A percentile compares a stretch with the other conserved stretches of the same genome.
Conservation (phyloP, 1,140 invertebrate species). For the Scaptomyza graminum region DNA sequence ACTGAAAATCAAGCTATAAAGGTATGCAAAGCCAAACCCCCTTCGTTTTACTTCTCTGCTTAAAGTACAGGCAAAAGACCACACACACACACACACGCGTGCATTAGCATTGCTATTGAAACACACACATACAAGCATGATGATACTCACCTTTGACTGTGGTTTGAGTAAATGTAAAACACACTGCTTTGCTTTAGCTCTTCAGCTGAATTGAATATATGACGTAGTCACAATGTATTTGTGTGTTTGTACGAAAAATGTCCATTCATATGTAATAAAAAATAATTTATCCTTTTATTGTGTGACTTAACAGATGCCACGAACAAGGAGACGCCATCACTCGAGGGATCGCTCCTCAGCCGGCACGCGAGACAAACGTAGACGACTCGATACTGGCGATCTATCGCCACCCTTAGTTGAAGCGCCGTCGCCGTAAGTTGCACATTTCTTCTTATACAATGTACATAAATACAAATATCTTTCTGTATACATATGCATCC, state of each 20-base stretch:
- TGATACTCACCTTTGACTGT: slow-evolving; percentile 36
- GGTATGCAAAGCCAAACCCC: slow-evolving; percentile 43
- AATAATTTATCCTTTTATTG: slow-evolving; percentile 27
- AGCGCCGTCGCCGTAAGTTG: slow-evolving; percentile 78
- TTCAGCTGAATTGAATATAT: slow-evolving; percentile 5
- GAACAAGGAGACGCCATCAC: slow-evolving; percentile 90
- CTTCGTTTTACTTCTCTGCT: not conserved
- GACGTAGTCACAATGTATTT: slow-evolving; percentile 21
- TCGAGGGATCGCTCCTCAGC: slow-evolving; percentile 86
- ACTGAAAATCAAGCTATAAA: slow-evolving; percentile 46
- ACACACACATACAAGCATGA: slow-evolving; percentile 18
- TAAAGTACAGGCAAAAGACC: slow-evolving; percentile 37
- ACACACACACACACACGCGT: slow-evolving; percentile 32
- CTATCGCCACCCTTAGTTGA: slow-evolving; percentile 72
- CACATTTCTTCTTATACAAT: slow-evolving; percentile 19
- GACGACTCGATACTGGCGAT: slow-evolving; percentile 84
- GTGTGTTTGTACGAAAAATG: slow-evolving; percentile 5
- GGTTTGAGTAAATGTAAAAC: slow-evolving; percentile 14
- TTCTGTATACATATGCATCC: not conserved
- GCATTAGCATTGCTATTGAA: slow-evolving; percentile 43
- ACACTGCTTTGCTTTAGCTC: slow-evolving; percentile 19
- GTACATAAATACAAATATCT: not conserved
- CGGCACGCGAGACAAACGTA: slow-evolving; percentile 85
- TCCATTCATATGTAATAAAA: not conserved
- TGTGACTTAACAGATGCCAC: slow-evolving; percentile 88